Percentiles rank a stretch among this genome's conserved stretches.
Evolutionary conservation across 2,113 vertebrate species (phyloP).

Genomic region (Leuciscus idus): DNA sequence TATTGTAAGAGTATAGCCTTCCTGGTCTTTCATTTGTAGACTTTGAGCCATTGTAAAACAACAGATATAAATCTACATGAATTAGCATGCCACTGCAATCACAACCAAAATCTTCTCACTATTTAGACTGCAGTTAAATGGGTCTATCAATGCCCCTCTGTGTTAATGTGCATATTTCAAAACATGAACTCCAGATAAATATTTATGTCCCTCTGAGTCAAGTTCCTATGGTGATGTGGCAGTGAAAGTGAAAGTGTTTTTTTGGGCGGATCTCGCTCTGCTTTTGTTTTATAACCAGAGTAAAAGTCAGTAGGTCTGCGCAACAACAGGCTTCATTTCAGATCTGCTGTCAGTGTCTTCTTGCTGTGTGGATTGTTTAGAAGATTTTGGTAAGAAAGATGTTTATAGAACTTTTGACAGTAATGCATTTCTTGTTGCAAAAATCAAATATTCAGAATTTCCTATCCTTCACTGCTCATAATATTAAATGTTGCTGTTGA

Average conservation of each 20-base stretch:
- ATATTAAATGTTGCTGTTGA: too few relatives aligned
- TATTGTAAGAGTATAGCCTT: constrained; percentile 65
- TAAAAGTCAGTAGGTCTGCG: background rate
- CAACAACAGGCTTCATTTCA: background rate
- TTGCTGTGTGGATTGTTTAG: background rate
- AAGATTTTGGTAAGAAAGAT: background rate
- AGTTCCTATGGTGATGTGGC: constrained; percentile 57
- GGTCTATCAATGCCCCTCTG: too few relatives aligned
- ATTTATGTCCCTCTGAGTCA: constrained; percentile 61
- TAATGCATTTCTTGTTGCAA: background rate
- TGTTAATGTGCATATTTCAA: too few relatives aligned
- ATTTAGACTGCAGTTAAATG: too few relatives aligned
- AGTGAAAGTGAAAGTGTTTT: constrained; percentile 3
- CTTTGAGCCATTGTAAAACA: background rate
- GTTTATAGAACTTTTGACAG: background rate
- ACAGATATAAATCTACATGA: too few relatives aligned
- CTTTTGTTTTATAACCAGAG: background rate
- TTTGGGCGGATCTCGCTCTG: background rate
- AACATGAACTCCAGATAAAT: background rate
- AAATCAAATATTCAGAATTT: background rate
- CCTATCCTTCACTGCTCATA: too few relatives aligned
- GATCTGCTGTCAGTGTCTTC: background rate
- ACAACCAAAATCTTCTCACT: too few relatives aligned
- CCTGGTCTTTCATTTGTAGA: constrained; percentile 61
- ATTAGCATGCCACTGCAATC: too few relatives aligned